phyloP scores from a whole-genome alignment of 2,797 vertebrate genomes.

The Ptychadena robeensis region DNA sequence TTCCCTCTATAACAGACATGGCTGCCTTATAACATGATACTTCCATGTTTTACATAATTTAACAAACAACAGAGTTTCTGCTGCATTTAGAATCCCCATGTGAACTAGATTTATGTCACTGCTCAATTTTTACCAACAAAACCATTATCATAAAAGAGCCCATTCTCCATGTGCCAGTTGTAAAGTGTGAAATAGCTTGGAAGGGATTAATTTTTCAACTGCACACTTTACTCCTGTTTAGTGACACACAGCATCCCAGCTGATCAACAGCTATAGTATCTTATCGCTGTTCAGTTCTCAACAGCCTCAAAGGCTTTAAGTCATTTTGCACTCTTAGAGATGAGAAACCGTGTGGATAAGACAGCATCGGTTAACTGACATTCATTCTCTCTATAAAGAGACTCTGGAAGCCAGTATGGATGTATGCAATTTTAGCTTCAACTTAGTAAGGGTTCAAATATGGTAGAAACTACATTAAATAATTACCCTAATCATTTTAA shows the following conservation, averaged over 20 bases:
- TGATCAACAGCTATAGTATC: slow-evolving; percentile 25
- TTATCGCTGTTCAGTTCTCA: slow-evolving; percentile 16
- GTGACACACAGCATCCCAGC: slow-evolving; percentile 18
- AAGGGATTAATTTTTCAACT: slow-evolving; percentile 16
- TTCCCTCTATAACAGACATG: no score
- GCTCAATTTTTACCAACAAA: not conserved
- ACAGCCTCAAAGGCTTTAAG: slow-evolving; percentile 18
- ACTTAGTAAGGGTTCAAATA: no score
- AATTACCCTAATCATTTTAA: no score
- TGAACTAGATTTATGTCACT: not conserved
- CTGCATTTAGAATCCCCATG: not conserved
- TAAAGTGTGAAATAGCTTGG: slow-evolving; percentile 17
- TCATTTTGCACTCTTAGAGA: slow-evolving; percentile 4
- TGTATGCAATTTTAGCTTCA: not conserved
- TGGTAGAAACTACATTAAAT: no score
- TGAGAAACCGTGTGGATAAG: not conserved
- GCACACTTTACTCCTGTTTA: slow-evolving; percentile 7
- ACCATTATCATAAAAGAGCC: not conserved
- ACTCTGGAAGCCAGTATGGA: slow-evolving; percentile 2
- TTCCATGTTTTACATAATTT: no score
- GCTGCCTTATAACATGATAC: no score
- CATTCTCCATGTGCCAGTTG: not conserved
- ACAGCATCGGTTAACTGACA: slow-evolving; percentile 11
- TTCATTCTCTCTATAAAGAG: not conserved
- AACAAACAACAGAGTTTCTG: no score